phyloP scores from a whole-genome alignment of 2,888 invertebrate genomes.

The Ochlodes sylvanus region DNA sequence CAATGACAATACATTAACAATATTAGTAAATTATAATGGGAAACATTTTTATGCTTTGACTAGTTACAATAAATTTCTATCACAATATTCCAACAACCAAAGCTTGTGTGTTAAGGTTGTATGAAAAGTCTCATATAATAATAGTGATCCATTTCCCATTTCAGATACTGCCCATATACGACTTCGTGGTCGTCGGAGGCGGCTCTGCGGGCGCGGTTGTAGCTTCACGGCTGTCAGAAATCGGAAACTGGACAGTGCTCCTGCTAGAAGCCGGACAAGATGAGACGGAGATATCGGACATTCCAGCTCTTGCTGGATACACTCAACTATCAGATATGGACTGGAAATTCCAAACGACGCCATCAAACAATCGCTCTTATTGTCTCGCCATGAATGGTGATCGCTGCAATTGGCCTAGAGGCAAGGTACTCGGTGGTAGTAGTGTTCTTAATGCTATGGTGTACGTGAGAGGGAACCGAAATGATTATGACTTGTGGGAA shows the following conservation, averaged over 20 bases:
- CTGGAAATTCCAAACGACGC: constrained; percentile 96
- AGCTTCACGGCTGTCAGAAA: constrained; percentile 92
- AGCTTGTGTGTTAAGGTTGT: background rate
- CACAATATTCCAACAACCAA: too few relatives aligned
- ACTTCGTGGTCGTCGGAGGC: constrained; percentile 94
- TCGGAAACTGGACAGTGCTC: constrained; percentile 92
- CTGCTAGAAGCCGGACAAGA: constrained; percentile 94
- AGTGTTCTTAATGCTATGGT: constrained; percentile 96
- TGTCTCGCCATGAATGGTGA: constrained; percentile 95
- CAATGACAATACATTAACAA: too few relatives aligned
- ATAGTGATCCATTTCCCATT: constrained; percentile 46
- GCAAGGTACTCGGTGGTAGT: constrained; percentile 95
- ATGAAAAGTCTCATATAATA: background rate
- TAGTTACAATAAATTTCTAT: too few relatives aligned
- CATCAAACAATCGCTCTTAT: constrained; percentile 90
- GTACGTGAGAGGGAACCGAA: constrained; percentile 94
- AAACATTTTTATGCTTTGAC: too few relatives aligned
- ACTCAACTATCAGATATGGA: constrained; percentile 94
- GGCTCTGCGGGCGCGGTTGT: constrained; percentile 96
- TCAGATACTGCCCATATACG: constrained; percentile 91
- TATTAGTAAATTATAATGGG: too few relatives aligned
- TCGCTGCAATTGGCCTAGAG: constrained; percentile 96
- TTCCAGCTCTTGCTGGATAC: constrained; percentile 93
- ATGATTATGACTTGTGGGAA: constrained; percentile 95
- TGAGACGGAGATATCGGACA: constrained; percentile 95